Base-by-base conservation (phyloP, 2,113 vertebrate species). In the Aldabrachelys gigantea region DNA sequence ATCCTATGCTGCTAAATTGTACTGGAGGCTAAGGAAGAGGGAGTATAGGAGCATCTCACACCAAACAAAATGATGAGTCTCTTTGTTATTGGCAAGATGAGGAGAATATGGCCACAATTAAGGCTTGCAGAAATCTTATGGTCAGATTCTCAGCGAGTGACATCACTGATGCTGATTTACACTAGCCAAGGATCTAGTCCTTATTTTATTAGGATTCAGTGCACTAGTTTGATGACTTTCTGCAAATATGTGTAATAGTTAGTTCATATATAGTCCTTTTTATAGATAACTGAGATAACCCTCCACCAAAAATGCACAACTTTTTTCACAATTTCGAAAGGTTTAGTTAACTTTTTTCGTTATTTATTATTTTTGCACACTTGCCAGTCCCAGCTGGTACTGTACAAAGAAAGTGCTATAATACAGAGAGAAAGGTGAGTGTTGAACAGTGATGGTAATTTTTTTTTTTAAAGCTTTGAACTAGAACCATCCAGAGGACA, bases 341-440 rank as follows among this genome's bases (percentile, higher is more conserved):
- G 1, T 95, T 93, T 89, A 29, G 57, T 59, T 59, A 59, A 59
- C 11, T 59, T 65, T 27, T 84, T 21, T 50, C 10, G 65, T 50
- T 76, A 54, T 69, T 89, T 93, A 14, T 65, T 10, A 0, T 1
- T 69, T 94, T 93, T 90, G 69, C 22, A 81, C 5, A 59, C 22
- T 86, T 78, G 5, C 79, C 89, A 8, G 17, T 94, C 81, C n/a
- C 8, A 75, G 4, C 8, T 95, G 4, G 21, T 57, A 7, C 3
- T 85, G 54, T 19, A 91, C 83, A 80, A 83, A 41, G 2, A 83
- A 90, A 57, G 5, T 72, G 81, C 6, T 89, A 87, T 93, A 35
- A 31, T 81, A 6, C 14, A 7, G 12, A 1, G 1, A 86, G 4
- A 44, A 10, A 8, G 72, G 8, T 81, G 41, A 24, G 52, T 17